These are phyloP conservation scores for Labrus mixtus DNA, from an alignment of 2,113 vertebrate species.

Conservation along the genomic window DNA sequence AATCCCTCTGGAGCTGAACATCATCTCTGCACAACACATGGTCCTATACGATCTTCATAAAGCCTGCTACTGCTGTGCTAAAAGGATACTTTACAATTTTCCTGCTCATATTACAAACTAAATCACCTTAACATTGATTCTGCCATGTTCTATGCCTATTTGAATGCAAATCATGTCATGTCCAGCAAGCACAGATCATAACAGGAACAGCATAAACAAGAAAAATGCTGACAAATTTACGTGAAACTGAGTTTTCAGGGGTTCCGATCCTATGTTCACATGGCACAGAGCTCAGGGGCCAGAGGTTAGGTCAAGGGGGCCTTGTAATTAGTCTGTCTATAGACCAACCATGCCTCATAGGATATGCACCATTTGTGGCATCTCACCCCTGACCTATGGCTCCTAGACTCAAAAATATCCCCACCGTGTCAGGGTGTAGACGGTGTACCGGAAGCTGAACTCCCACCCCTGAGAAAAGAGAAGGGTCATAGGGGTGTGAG, in stretches of 20 bases:
- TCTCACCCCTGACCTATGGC: constrained; percentile 78
- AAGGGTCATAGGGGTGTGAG: constrained; percentile 9
- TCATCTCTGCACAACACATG: background rate
- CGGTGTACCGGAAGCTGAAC: constrained; percentile 42
- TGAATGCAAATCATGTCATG: background rate
- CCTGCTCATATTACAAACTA: background rate
- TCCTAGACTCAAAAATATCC: constrained; percentile 70
- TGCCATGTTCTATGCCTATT: background rate
- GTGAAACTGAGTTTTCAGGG: background rate
- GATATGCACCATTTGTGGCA: constrained; percentile 72
- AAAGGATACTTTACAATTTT: constrained; percentile 1
- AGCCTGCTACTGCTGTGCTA: background rate
- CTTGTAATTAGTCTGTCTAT: constrained; percentile 73
- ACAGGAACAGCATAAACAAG: background rate
- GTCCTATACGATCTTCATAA: background rate
- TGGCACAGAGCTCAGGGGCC: constrained; percentile 59
- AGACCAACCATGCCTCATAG: constrained; percentile 65
- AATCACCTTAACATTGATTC: background rate
- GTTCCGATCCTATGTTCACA: constrained; percentile 39
- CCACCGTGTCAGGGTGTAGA: constrained; percentile 35
- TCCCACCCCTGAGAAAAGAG: constrained; percentile 37
- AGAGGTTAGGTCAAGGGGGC: constrained; percentile 79
- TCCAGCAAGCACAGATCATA: background rate
- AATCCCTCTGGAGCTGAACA: constrained; percentile 25
- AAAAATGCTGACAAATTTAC: background rate